Base-by-base conservation (phyloP, 2,888 invertebrate genomes). In the Pediacus dermestoides region DNA sequence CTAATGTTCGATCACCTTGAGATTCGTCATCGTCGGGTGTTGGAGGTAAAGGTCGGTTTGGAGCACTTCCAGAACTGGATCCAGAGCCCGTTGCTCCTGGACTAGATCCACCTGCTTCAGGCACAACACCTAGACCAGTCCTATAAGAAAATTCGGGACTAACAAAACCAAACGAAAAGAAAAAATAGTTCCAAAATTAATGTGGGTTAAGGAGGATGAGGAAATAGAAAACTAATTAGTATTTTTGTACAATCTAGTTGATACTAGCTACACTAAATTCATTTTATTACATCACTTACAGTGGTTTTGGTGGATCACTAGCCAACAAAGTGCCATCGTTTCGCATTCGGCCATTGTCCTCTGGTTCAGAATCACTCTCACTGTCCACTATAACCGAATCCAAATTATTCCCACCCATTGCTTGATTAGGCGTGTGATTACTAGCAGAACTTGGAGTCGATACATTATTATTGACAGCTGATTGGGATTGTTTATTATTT, bases 271-370 rank as follows among this genome's bases (percentile, higher is more conserved):
- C n/a, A n/a, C n/a, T n/a, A n/a, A n/a, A n/a, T n/a, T 13, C 10
- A 12, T 27, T 25, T n/a, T 12, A 28, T 21, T 8, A 13, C 9
- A 27, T 34, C 9, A 82, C 88, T 86, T 74, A 90, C 93, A 96
- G 84, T 58, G 95, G 95, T 70, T 94, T 89, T 12, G 95, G 93
- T 37, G 95, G 94, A 74, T 96, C 95, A 61, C 94, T 94, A 46
- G 95, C 95, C 36, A 94, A 77, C 37, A 96, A 75, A 2, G 96
- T 95, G 46, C 95, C 96, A 70, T 96, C 95, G 61, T 92, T 91
- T 52, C 90, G 77, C 42, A 81, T 82, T 16, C 84, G 75, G 39
- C 88, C 86, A 55, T 84, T 84, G 60, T 85, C 88, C 58, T 87
- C 88, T 21, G 85, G 85, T 61, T 88, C 88, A 9, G 85, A 84